Evolutionary conservation across 2,888 invertebrate species (phyloP).

Genomic region (Fragum sueziense): DNA sequence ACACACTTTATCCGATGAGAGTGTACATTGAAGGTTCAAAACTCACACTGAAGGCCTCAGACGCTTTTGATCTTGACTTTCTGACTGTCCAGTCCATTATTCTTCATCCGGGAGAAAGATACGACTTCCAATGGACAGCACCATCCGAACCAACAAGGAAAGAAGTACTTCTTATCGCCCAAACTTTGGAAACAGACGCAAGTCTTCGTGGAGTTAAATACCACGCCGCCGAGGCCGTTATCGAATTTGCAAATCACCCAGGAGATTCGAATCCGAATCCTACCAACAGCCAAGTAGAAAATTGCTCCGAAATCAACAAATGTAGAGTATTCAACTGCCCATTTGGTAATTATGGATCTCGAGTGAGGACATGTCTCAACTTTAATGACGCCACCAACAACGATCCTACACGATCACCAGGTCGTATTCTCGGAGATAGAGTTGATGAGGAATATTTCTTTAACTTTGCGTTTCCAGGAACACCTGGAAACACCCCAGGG

Average conservation of each 20-base stretch:
- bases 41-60: slow-evolving; percentile 56
- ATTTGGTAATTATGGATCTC: slow-evolving; percentile 23
- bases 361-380: slow-evolving; percentile 31
- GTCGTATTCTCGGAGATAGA: slow-evolving; percentile 4
- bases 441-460: slow-evolving; percentile 55
- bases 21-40: slow-evolving; percentile 32
- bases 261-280: slow-evolving; percentile 33
- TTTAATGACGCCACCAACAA: slow-evolving; percentile 46
- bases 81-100: slow-evolving; percentile 57
- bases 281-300: neutral
- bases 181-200: slow-evolving; percentile 56
- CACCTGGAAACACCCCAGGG: slow-evolving; percentile 62
- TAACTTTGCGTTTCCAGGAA: slow-evolving; percentile 70
- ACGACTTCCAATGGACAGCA: slow-evolving; percentile 60
- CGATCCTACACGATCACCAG: slow-evolving; percentile 25
- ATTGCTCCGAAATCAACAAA: neutral
- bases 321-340: slow-evolving; percentile 66
- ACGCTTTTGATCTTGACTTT: slow-evolving; percentile 57
- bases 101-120: slow-evolving; percentile 65
- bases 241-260: slow-evolving; percentile 34
- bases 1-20: slow-evolving; percentile 41
- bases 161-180: slow-evolving; percentile 64
- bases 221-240: slow-evolving; percentile 59
- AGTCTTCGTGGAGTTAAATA: slow-evolving; percentile 34
- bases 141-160: slow-evolving; percentile 23